Evolutionary conservation across 2,797 vertebrate genomes (phyloP).

Genomic region (Balearica regulorum): DNA sequence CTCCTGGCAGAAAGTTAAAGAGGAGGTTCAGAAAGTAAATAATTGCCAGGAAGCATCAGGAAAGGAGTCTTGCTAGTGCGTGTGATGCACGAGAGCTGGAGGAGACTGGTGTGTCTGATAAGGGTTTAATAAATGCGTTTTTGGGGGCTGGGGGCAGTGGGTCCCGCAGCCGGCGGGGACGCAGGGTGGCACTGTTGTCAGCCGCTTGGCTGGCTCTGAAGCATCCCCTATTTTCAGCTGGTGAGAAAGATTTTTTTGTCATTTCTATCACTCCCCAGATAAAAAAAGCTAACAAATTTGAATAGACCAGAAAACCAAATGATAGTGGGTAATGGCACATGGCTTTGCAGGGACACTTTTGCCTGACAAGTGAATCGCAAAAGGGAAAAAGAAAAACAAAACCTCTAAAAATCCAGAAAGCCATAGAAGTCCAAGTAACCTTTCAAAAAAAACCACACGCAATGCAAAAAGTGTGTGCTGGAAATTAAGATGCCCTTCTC

Average conservation of each 20-base stretch:
- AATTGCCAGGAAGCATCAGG: slow-evolving; percentile 6
- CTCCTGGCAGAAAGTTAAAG: slow-evolving; percentile 9
- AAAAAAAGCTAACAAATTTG: neutral
- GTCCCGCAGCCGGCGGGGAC: neutral
- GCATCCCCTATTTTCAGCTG: neutral
- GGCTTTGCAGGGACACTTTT: neutral
- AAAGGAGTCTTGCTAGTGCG: neutral
- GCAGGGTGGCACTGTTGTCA: slow-evolving; percentile 72
- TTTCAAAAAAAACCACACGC: neutral
- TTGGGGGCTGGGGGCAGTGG: neutral
- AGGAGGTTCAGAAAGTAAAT: slow-evolving; percentile 27
- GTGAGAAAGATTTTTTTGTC: neutral
- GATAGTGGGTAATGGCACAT: neutral
- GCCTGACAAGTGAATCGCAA: neutral
- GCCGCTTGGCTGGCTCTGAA: neutral
- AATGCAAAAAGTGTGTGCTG: neutral
- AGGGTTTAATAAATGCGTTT: neutral
- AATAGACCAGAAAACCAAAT: neutral
- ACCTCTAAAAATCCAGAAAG: neutral
- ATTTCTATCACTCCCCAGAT: neutral
- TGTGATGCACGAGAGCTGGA: neutral
- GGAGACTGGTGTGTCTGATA: neutral
- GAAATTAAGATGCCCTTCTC: neutral
- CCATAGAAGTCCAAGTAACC: neutral
- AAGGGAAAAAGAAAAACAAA: neutral